Base-by-base conservation (phyloP, 2,797 vertebrate species). In the Dendrocincla tyrannina region DNA sequence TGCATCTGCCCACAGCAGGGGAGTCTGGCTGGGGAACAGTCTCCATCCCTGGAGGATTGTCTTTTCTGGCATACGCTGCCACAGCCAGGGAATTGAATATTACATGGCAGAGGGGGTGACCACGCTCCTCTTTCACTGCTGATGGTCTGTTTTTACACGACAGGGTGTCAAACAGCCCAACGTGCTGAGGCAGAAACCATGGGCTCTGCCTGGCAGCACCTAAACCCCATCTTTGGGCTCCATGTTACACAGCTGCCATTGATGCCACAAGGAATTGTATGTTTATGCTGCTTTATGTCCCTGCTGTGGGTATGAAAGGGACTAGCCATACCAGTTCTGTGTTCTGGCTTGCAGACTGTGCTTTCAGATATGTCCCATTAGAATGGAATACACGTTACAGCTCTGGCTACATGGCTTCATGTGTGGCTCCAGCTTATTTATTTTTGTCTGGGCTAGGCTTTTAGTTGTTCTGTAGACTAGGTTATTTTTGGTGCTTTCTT, bases 401-500 rank as follows among this genome's bases (percentile, higher is more conserved):
- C 42, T 94, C 77, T 77, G 69, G 35, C 73, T 84, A 22, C 41
- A 5, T 9, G 35, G 63, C 69, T 92, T 81, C 82, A 69, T 73
- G 59, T 66, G 80, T 90, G 94, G 92, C 94, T 94, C 77, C 67
- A 35, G 27, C 56, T 63, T 92, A 59, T 76, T 93, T 96, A n/a
- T 78, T 91, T 88, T 77, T 73, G 80, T 95, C 74, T 87, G 80
- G 39, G 39, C 55, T 63, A 72, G 25, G 62, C 69, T 12, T 96
- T 91, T 69, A 82, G 74, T 89, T 95, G 74, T 83, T 58, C 63
- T 74, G 47, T 56, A 79, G 50, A 73, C 83, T 10, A 27, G 41
- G 80, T 92, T 96, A 96, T 95, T 96, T 97, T 94, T 84, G 88
- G 86, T 87, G 37, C 70, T 85, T 89, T 91, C 94, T 97, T 94